phyloP scores from a whole-genome alignment of 1,140 invertebrate genomes.

The Saccostrea echinata region DNA sequence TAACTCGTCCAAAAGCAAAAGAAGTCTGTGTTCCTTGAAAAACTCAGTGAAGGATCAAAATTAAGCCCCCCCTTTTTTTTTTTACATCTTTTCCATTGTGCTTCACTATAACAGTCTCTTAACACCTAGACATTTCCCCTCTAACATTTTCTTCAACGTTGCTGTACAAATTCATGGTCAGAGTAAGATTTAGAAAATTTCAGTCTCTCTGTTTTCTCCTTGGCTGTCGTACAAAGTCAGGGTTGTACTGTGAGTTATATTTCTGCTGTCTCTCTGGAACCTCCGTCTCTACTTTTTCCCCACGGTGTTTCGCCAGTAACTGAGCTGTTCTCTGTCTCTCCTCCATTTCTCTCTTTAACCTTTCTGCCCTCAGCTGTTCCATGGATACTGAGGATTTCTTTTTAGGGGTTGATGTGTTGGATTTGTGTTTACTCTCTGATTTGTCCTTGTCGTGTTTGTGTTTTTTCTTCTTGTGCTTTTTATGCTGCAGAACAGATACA shows the following conservation, averaged over 20 bases:
- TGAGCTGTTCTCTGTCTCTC: constrained; percentile 87
- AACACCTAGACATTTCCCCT: no score
- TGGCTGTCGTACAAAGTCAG: constrained; percentile 78
- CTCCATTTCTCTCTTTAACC: constrained; percentile 88
- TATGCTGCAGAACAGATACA: constrained; percentile 50
- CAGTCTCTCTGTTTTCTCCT: constrained; percentile 8
- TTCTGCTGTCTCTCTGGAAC: constrained; percentile 83
- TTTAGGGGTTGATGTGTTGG: constrained; percentile 48
- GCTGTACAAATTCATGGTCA: no score
- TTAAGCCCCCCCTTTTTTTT: no score
- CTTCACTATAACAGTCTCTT: no score
- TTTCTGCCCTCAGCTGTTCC: constrained; percentile 88
- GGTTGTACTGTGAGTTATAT: constrained; percentile 97
- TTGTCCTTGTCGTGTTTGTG: constrained; percentile 74
- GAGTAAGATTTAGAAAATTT: neutral
- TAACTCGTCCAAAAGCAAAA: no score
- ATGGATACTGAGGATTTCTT: constrained; percentile 80
- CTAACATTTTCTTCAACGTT: no score
- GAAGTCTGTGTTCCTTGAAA: no score
- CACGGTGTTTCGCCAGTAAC: constrained; percentile 85
- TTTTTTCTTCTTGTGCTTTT: constrained; percentile 65
- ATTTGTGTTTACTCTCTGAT: constrained; percentile 57
- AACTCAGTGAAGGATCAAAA: no score
- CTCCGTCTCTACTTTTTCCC: constrained; percentile 78
- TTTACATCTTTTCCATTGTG: no score